Base-by-base conservation (phyloP, 2,797 vertebrate species). In the Cuniculus paca region DNA sequence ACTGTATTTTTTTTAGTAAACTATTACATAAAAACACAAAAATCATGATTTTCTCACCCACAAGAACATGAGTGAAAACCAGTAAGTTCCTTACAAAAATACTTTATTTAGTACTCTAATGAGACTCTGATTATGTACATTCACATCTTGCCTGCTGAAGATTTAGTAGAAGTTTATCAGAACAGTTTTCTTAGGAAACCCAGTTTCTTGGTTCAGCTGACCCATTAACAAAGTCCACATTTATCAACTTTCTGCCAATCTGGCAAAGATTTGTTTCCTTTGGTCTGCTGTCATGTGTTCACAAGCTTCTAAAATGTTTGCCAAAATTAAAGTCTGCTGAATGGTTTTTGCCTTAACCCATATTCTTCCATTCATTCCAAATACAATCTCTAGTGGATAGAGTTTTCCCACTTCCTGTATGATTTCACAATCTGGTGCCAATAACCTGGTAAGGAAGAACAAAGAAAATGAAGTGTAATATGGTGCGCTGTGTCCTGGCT, bases 321-420 rank as follows among this genome's bases (percentile, higher is more conserved):
- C 99, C 72, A 99, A 94, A 96, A 99, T 98, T 97, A 99, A 98
- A 3, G 99, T 99, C 98, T 99, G 99, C 98, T 99, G 99, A 88
- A 99, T 88, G 85, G 98, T 99, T 98, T 98, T 98, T 22, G 99
- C 98, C 78, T 99, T 99, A 68, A 99, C 99, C 99, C 99, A 99
- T 96, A 99, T 98, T 80, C 99, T 99, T 83, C 99, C 99, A 85
- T 99, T 99, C 99, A 99, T 99, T 70, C 99, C 99, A 81, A 99
- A 98, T 39, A 99, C 99, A 98, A 99, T 98, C 97, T 99, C 99
- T 91, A 99, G 99, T 0, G 99, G 99, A 79, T 99, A 99, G 61
- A 99, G 98, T n/a, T 99, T 99, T 96, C 99, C 99, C 88, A 99
- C 96, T 92, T 99, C 99, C 10, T 99, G 98, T 95, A 99, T 98